Evolutionary conservation across 1,140 invertebrate species (phyloP), one percentile per base, ranked within the genome.

Genomic region (Diorhabda carinulata): DNA sequence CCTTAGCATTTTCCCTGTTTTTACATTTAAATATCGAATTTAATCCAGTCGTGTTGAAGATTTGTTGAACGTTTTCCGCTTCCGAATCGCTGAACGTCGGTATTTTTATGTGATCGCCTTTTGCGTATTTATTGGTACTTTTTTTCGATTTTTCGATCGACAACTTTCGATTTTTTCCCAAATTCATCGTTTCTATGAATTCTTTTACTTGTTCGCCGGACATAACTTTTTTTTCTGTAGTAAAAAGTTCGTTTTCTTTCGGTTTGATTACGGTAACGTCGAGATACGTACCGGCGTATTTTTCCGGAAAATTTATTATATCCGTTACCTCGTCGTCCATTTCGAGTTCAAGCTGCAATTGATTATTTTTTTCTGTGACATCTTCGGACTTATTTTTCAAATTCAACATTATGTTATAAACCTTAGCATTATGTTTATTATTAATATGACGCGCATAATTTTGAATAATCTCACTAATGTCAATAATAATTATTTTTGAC

Each of bases 251-350:
- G 59, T 76, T 69, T 0, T 66, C n/a, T 5, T 70, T 70, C 2
- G 74, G 76, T 69, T 74, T 76, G 41, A 77, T 72, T 2, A 77
- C 71, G 7, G 76, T 77, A 2, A 77, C 76, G 45, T 77, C 74
- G 43, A 77, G 57, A 8, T 75, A 66, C 41, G 74, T 68, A 2
- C 72, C 75, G 9, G 43, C 58, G 63, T 72, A 75, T 70, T 73
- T 72, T 58, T 72, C 70, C 0, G 75, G 74, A 58, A 62, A 72
- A 61, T 70, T 69, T 47, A 77, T 74, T n/a, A 75, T 70, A 44
- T 70, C 66, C 43, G 70, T 70, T 3, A 74, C 70, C 67, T 72
- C 73, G 41, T 74, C 70, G 67, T 77, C 73, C 65, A 77, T 68
- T 67, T 77, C 73, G 25, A 75, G 69, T 58, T 77, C 75, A 9